phyloP scores from a whole-genome alignment of 2,888 invertebrate genomes.

The Eupithecia abbreviata region DNA sequence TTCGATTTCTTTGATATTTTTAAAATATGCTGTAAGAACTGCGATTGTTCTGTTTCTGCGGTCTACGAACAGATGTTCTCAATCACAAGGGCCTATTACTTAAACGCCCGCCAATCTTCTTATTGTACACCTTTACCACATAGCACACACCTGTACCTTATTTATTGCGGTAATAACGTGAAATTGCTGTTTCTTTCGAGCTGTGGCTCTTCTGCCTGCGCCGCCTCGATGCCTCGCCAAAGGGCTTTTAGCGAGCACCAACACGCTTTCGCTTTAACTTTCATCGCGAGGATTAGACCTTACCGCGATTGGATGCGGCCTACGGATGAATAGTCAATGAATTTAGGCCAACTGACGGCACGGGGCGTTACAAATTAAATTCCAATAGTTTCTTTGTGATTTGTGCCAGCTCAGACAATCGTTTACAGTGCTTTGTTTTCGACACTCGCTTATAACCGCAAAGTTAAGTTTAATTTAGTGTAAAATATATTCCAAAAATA shows the following conservation, averaged over 20 bases:
- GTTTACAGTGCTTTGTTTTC: conserved; percentile 23
- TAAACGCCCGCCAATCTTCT: conserved; percentile 38
- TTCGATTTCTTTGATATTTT: neutral
- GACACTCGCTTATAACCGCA: conserved; percentile 23
- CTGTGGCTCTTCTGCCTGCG: conserved; percentile 36
- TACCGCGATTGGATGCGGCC: conserved; percentile 67
- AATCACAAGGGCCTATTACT: conserved; percentile 29
- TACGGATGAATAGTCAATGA: conserved; percentile 73
- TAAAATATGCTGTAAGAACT: neutral
- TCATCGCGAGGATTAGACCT: conserved; percentile 67
- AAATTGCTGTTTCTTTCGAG: conserved; percentile 36
- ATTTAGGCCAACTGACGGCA: conserved; percentile 63
- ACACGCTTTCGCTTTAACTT: conserved; percentile 76
- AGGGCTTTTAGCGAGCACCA: conserved; percentile 74
- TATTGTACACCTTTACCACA: conserved; percentile 40
- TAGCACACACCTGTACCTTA: conserved; percentile 40
- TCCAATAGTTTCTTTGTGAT: conserved; percentile 34
- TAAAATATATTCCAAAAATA: conserved; percentile 54
- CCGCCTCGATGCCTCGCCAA: conserved; percentile 63
- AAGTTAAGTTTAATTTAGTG: conserved; percentile 41
- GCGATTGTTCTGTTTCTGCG: conserved; percentile 3
- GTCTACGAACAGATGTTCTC: conserved; percentile 8
- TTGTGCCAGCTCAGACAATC: conserved; percentile 30
- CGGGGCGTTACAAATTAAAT: conserved; percentile 51
- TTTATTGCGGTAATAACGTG: conserved; percentile 36